phyloP scores from a whole-genome alignment of 2,888 invertebrate genomes.

The Taenaris catops region DNA sequence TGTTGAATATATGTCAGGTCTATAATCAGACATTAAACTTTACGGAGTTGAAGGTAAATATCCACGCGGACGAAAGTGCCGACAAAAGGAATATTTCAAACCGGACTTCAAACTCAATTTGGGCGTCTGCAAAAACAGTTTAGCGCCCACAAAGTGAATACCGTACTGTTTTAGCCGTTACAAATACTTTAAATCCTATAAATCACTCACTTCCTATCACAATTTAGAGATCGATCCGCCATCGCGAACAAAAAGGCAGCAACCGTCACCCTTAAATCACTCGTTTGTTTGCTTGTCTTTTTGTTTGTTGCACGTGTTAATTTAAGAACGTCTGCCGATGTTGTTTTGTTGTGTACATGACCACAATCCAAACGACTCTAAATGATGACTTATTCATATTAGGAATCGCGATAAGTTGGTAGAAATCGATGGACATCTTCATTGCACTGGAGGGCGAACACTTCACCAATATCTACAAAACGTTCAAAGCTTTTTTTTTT shows the following conservation, averaged over 20 bases:
- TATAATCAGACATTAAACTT: no score
- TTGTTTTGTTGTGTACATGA: slow-evolving; percentile 12
- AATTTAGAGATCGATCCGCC: slow-evolving; percentile 49
- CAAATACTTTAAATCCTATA: slow-evolving; percentile 27
- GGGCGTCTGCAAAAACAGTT: slow-evolving; percentile 4
- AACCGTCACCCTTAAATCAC: slow-evolving; percentile 51
- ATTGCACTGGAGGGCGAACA: no score
- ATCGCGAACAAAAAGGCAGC: slow-evolving; percentile 29
- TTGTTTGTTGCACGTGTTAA: slow-evolving; percentile 10
- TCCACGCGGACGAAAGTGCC: no score
- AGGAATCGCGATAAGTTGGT: no score
- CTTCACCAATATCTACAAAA: no score
- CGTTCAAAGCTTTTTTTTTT: no score
- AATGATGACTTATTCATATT: no score
- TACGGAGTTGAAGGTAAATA: no score
- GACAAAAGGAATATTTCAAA: no score
- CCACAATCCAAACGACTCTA: slow-evolving; percentile 10
- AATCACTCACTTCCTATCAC: slow-evolving; percentile 62
- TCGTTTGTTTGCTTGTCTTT: slow-evolving; percentile 32
- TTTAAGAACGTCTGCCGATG: slow-evolving; percentile 12
- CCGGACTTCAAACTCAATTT: slow-evolving; percentile 9
- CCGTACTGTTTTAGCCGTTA: slow-evolving; percentile 19
- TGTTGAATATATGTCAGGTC: no score
- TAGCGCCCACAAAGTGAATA: slow-evolving; percentile 14
- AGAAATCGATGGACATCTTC: no score